Evolutionary conservation across 2,797 vertebrate species (phyloP).

Genomic region (Danio tinwini): DNA sequence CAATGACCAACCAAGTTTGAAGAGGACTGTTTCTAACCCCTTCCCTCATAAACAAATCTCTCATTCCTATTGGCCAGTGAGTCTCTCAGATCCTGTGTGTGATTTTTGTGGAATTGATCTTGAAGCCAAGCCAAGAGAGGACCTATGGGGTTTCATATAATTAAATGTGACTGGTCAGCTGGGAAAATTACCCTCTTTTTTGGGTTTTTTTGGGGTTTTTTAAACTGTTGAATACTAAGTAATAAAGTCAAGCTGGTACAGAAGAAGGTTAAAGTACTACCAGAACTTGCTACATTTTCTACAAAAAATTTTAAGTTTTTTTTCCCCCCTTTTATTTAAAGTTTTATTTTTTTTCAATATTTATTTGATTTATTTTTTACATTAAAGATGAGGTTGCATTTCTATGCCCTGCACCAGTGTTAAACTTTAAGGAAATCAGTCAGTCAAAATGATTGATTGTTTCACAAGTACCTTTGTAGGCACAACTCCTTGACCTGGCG

Average conservation of each 20-base stretch:
- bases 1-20: slow-evolving; percentile 74
- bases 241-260: slow-evolving; percentile 1
- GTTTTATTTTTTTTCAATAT: too few species aligned
- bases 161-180: not conserved
- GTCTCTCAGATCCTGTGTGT: slow-evolving; percentile 67
- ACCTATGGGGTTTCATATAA: not conserved
- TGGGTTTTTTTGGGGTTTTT: not conserved
- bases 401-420: not conserved
- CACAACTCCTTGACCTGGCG: not conserved
- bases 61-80: slow-evolving; percentile 74
- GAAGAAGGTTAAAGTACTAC: not conserved
- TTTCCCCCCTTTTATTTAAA: not conserved
- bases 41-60: slow-evolving; percentile 72
- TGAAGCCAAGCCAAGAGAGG: slow-evolving; percentile 29
- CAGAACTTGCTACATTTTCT: slow-evolving; percentile 1
- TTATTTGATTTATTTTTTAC: too few species aligned
- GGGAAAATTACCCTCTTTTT: not conserved
- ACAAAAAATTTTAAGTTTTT: not conserved
- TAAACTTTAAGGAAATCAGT: too few species aligned
- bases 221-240: not conserved
- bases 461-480: too few species aligned
- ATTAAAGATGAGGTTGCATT: not conserved
- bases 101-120: slow-evolving; percentile 60
- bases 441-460: too few species aligned
- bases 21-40: slow-evolving; percentile 74